Conservation (phyloP, 2,113 vertebrate species). For the Crotalus tigris region DNA sequence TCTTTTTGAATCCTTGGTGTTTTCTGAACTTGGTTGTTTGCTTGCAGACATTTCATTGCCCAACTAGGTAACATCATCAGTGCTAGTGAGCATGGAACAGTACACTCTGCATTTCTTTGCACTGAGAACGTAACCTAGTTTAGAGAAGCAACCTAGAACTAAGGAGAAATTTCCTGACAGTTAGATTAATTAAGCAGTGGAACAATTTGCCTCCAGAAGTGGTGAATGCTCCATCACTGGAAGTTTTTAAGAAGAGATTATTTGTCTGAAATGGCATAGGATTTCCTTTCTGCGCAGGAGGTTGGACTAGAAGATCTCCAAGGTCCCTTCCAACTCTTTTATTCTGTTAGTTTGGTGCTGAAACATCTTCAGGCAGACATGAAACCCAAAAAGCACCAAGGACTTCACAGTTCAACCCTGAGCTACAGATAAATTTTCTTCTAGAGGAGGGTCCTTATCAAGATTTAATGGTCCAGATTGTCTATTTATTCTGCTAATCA, state of each 20-base stretch:
- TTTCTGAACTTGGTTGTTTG: neutral
- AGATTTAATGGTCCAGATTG: constrained; percentile 46
- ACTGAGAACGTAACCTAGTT: neutral
- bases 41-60: neutral
- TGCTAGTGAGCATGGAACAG: too few species aligned
- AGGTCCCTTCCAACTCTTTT: neutral
- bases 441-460: neutral
- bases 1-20: neutral
- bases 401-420: neutral
- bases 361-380: neutral
- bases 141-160: too few species aligned
- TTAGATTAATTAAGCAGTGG: too few species aligned
- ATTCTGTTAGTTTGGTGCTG: neutral
- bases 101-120: too few species aligned
- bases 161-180: too few species aligned
- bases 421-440: neutral
- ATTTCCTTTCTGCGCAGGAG: too few species aligned
- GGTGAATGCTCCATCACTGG: too few species aligned
- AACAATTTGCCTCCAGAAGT: too few species aligned
- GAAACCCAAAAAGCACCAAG: neutral
- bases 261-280: too few species aligned
- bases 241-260: too few species aligned
- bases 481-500: constrained; percentile 48
- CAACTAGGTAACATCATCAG: neutral
- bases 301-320: neutral